Evolutionary conservation across 2,797 vertebrate species (phyloP), one percentile per base, ranked within the genome.

Genomic region (Macrochelys suwanniensis): DNA sequence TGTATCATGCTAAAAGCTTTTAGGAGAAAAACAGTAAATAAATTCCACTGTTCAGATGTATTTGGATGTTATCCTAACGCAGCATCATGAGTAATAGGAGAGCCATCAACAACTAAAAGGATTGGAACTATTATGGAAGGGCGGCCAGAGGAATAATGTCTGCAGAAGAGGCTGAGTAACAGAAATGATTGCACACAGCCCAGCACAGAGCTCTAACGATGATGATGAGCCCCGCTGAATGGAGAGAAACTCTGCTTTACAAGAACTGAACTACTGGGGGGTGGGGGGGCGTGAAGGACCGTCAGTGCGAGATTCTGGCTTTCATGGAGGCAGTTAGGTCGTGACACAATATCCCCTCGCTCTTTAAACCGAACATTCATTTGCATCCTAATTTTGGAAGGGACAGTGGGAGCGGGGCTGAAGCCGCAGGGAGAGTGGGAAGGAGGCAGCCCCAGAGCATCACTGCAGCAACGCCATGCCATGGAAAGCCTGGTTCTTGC

Each of bases 1-100:
- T 96, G 91, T 95, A 97, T 97, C 97, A 97, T 87, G 88, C 96
- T 97, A 96, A 97, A 98, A 98, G 97, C 96, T 98, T 98, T 97
- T 95, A 97, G 96, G 97, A 95, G 92, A 94, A 95, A 97, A 95
- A 87, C 93, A 96, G 97, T 96, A 97, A 98, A 98, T 97, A 98
- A 97, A 98, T 97, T 95, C 96, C 93, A 92, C 95, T 91, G 92
- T 90, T 97, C 89, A 87, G 92, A 96, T 65, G 92, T 96, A 92
- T 93, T 92, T 97, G 95, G 96, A 94, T 94, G 90, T 94, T 97
- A 95, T 96, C 96, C 93, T 92, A 96, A 96, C 95, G 47, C 88
- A 37, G 91, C 10, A 88, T 92, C 90, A 89, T 2, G 83, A 87
- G 96, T 97, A 97, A 98, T 95, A 95, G 51, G 89, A 50, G 17